phyloP scores from a whole-genome alignment of 2,888 invertebrate species.

The Eilema sororculum region DNA sequence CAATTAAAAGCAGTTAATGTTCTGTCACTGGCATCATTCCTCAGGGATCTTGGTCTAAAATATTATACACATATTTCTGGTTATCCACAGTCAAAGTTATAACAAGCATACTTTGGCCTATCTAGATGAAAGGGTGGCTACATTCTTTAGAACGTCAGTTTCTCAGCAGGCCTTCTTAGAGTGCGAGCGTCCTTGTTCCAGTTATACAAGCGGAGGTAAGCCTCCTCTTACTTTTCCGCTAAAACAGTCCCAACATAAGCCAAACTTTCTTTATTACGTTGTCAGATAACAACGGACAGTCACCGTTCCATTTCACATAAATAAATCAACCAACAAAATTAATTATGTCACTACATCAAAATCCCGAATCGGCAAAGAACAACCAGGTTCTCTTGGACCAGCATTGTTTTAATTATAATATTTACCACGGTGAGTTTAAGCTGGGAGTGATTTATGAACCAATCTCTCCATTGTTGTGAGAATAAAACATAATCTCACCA shows the following conservation, averaged over 20 bases:
- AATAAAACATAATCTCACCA: constrained; percentile 58
- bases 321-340: constrained; percentile 23
- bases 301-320: not conserved
- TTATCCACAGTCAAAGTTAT: too few relatives aligned
- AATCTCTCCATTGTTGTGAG: constrained; percentile 60
- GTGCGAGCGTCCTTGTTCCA: too few relatives aligned
- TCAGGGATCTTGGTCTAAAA: too few relatives aligned
- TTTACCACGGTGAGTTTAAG: constrained; percentile 43
- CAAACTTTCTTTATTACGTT: not conserved
- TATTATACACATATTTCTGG: too few relatives aligned
- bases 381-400: constrained; percentile 29
- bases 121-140: too few relatives aligned
- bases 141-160: too few relatives aligned
- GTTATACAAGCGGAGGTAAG: too few relatives aligned
- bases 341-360: constrained; percentile 28
- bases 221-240: too few relatives aligned
- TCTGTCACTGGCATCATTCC: too few relatives aligned
- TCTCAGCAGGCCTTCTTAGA: too few relatives aligned
- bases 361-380: constrained; percentile 26
- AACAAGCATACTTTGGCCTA: too few relatives aligned
- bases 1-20: too few relatives aligned
- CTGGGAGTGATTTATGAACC: constrained; percentile 55
- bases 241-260: not conserved
- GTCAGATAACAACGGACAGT: not conserved
- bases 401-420: constrained; percentile 52